Conservation (phyloP, 2,113 vertebrate genomes). For the Thermophis baileyi region DNA sequence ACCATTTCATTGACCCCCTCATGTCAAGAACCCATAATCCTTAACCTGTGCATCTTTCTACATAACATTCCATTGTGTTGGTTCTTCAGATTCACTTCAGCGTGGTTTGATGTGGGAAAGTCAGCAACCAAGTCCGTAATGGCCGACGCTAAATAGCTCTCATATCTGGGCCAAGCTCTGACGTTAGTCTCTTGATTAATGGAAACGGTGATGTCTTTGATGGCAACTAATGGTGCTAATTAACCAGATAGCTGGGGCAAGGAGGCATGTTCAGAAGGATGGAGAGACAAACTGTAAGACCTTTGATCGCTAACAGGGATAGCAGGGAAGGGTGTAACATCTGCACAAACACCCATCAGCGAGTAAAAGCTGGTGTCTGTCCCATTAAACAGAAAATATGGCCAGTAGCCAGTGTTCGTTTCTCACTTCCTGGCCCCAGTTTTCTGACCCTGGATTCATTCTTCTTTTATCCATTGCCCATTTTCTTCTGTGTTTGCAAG, state of each 20-base stretch:
- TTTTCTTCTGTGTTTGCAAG: neutral
- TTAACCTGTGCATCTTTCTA: neutral
- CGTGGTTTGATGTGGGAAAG: neutral
- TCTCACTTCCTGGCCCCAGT: neutral
- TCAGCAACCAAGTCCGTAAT: neutral
- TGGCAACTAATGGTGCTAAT: neutral
- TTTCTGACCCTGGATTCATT: neutral
- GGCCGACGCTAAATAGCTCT: neutral
- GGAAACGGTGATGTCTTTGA: neutral
- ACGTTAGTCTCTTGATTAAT: neutral
- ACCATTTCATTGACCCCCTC: neutral
- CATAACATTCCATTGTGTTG: neutral
- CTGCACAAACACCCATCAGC: neutral
- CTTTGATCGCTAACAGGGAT: neutral
- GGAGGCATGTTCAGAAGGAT: neutral
- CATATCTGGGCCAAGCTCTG: neutral
- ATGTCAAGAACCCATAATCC: neutral
- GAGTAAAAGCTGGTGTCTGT: neutral
- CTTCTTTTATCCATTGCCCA: neutral
- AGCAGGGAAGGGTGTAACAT: neutral
- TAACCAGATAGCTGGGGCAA: neutral
- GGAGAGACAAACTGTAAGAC: neutral
- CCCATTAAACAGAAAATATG: neutral
- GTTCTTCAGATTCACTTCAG: neutral
- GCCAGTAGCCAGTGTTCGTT: neutral